phyloP scores from a whole-genome alignment of 2,888 invertebrate species.

The Heteromurus nitidus region DNA sequence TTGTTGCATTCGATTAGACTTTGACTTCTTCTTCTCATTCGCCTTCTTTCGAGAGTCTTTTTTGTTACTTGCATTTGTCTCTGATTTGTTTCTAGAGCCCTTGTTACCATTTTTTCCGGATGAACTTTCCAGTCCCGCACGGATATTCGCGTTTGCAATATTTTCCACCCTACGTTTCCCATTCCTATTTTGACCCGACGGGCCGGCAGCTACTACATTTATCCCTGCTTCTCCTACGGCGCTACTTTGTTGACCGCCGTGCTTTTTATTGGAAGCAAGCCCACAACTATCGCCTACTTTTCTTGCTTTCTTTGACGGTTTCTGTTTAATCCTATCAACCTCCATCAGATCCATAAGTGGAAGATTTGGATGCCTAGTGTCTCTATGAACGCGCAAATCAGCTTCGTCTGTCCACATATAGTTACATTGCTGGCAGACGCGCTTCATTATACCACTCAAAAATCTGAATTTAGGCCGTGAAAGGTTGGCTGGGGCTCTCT shows the following conservation, averaged over 20 bases:
- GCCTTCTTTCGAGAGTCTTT: no score
- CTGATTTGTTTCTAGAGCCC: no score
- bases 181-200: no score
- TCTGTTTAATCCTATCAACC: no score
- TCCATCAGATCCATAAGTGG: slow-evolving; percentile 9
- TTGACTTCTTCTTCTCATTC: not conserved
- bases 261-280: no score
- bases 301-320: not conserved
- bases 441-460: not conserved
- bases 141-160: no score
- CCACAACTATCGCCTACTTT: not conserved
- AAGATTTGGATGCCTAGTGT: not conserved
- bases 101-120: no score
- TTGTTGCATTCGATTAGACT: not conserved
- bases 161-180: no score
- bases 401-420: slow-evolving; percentile 4
- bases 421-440: slow-evolving; percentile 2
- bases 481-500: not conserved
- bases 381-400: slow-evolving; percentile 21
- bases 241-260: no score
- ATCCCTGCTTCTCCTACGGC: not conserved
- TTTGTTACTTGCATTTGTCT: no score
- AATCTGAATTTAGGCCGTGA: no score
- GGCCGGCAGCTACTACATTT: not conserved
- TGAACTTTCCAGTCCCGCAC: no score